Percentiles rank a stretch among this genome's conserved stretches.
These are phyloP conservation scores for Nineta flava DNA, from an alignment of 2,888 invertebrate species.

Conservation along the genomic window DNA sequence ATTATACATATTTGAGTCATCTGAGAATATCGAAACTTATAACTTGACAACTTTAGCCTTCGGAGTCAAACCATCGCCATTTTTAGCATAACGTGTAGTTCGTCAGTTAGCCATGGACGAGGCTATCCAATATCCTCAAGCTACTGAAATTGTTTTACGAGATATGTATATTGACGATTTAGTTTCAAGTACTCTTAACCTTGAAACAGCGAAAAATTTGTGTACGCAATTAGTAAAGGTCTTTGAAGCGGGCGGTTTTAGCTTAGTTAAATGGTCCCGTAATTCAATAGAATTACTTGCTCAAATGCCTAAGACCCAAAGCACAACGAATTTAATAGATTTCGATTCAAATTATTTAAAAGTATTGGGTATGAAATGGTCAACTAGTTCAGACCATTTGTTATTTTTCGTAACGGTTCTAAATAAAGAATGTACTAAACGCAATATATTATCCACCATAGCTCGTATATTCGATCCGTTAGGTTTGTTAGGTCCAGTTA, in stretches of 20 bases:
- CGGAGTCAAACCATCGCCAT: conserved; percentile 8
- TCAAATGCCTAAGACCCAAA: conserved; percentile 1
- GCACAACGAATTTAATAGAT: not conserved
- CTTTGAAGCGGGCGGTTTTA: conserved; percentile 4
- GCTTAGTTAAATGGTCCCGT: conserved; percentile 7
- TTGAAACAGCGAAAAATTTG: not conserved
- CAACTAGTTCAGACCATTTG: not conserved
- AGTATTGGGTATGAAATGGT: not conserved
- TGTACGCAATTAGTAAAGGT: not conserved
- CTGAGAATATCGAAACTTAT: conserved; percentile 2
- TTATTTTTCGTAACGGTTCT: no score
- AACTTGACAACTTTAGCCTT: conserved; percentile 7
- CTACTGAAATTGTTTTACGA: not conserved
- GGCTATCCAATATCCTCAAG: conserved; percentile 2
- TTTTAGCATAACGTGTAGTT: conserved; percentile 8
- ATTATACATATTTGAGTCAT: conserved; percentile 2
- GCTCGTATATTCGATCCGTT: no score
- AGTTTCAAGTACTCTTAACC: conserved; percentile 1
- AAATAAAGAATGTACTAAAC: no score
- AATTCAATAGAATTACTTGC: conserved; percentile 1
- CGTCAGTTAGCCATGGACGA: conserved; percentile 8
- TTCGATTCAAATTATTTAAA: not conserved
- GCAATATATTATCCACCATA: no score
- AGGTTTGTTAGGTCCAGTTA: no score
- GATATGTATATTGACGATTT: conserved; percentile 9